Percentiles rank a stretch among this genome's conserved stretches.
These are phyloP conservation scores for Pteropus rufus DNA, from an alignment of 2,797 vertebrate genomes.

Conservation along the genomic window DNA sequence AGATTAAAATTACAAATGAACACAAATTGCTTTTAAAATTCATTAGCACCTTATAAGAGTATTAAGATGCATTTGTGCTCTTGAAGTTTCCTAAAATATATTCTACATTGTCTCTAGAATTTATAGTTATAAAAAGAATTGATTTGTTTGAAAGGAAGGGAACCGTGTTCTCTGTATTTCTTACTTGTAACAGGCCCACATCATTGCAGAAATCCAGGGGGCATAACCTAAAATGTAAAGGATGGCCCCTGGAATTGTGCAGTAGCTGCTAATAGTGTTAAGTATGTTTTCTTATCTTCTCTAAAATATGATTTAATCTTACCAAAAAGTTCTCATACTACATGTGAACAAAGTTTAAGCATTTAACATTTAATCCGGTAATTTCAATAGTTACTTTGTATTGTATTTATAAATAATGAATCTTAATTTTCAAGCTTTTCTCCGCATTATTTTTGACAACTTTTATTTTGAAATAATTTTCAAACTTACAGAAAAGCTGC, in stretches of 20 bases:
- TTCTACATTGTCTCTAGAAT: background rate
- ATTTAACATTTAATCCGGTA: background rate
- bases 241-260: background rate
- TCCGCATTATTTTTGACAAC: background rate
- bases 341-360: background rate
- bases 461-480: conserved; percentile 16
- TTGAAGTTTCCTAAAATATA: background rate
- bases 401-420: background rate
- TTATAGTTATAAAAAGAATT: background rate
- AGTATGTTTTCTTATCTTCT: background rate
- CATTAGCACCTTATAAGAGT: background rate
- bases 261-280: background rate
- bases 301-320: background rate
- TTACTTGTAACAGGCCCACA: background rate
- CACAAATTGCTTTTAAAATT: conserved; percentile 42
- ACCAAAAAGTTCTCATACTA: background rate
- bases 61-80: background rate
- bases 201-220: background rate
- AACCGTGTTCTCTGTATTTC: background rate
- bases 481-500: background rate
- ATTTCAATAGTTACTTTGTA: background rate
- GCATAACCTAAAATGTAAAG: background rate
- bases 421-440: background rate
- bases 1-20: conserved; percentile 19
- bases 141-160: background rate